A percentile compares a stretch with the other conserved stretches of the same genome.
phyloP scores from a whole-genome alignment of 2,797 vertebrate species.

The Micromesistius poutassou region DNA sequence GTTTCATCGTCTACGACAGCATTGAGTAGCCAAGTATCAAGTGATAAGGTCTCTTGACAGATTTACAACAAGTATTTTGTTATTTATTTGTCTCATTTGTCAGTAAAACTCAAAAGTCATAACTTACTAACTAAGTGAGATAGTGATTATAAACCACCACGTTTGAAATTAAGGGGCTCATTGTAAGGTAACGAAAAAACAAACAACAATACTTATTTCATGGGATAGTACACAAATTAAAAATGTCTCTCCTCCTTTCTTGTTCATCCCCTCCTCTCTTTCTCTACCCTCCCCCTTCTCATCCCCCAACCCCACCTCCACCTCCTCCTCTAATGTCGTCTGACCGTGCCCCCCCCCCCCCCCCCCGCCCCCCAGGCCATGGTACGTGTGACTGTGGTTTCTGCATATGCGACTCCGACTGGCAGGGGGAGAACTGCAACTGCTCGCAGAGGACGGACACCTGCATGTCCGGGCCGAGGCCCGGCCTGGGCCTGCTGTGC shows the following conservation, averaged over 20 bases:
- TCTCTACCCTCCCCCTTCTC: neutral
- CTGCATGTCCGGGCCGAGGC: conserved; percentile 92
- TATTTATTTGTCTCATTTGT: too few species aligned
- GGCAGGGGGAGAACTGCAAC: conserved; percentile 95
- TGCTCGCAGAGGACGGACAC: conserved; percentile 91
- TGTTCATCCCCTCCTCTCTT: neutral
- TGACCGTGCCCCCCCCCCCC: neutral
- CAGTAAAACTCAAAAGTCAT: too few species aligned
- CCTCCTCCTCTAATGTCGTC: neutral
- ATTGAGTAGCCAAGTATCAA: too few species aligned
- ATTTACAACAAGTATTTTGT: too few species aligned
- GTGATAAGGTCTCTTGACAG: too few species aligned
- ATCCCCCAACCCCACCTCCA: neutral
- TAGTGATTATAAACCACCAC: too few species aligned
- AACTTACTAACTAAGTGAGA: too few species aligned
- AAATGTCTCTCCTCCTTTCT: neutral
- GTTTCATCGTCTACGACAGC: too few species aligned
- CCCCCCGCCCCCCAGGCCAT: conserved; percentile 72
- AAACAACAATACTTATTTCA: too few species aligned
- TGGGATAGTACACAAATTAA: too few species aligned
- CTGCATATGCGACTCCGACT: conserved; percentile 88
- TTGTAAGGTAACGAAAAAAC: too few species aligned
- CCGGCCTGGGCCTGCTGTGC: conserved; percentile 87
- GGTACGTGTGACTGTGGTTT: conserved; percentile 93
- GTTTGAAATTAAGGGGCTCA: too few species aligned